Conservation (phyloP, 2,888 invertebrate species). For the Apotomis capreana region DNA sequence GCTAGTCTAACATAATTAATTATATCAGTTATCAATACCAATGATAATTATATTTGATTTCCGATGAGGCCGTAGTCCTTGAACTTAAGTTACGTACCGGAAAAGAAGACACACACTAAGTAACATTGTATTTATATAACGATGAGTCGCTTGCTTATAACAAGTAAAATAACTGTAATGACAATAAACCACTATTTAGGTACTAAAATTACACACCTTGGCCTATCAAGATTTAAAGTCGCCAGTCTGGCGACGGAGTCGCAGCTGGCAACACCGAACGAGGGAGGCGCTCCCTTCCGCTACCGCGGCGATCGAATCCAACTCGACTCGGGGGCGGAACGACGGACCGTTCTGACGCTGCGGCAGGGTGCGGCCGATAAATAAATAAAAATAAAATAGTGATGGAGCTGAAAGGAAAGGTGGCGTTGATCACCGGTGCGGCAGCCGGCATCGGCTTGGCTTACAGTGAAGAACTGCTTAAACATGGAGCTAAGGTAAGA, state of each 20-base stretch:
- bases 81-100: too few species aligned
- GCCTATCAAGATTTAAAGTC: background rate
- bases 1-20: too few species aligned
- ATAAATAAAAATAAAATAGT: constrained; percentile 45
- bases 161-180: too few species aligned
- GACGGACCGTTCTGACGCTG: constrained; percentile 54
- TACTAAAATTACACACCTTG: too few species aligned
- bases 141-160: too few species aligned
- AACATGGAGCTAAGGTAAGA: constrained; percentile 88
- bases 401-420: constrained; percentile 90
- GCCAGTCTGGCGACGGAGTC: background rate
- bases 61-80: too few species aligned
- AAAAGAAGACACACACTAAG: too few species aligned
- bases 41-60: too few species aligned
- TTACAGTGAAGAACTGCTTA: constrained; percentile 88
- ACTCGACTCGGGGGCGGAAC: constrained; percentile 63
- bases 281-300: constrained; percentile 29
- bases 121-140: too few species aligned
- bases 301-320: constrained; percentile 72
- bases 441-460: constrained; percentile 89
- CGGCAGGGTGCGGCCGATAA: constrained; percentile 65
- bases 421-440: constrained; percentile 88
- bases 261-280: constrained; percentile 27
- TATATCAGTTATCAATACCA: too few species aligned
- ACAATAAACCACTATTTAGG: too few species aligned